Percentiles rank a stretch among this genome's conserved stretches.
Conservation (phyloP, 2,797 vertebrate genomes). For the Cichlasoma orientale region DNA sequence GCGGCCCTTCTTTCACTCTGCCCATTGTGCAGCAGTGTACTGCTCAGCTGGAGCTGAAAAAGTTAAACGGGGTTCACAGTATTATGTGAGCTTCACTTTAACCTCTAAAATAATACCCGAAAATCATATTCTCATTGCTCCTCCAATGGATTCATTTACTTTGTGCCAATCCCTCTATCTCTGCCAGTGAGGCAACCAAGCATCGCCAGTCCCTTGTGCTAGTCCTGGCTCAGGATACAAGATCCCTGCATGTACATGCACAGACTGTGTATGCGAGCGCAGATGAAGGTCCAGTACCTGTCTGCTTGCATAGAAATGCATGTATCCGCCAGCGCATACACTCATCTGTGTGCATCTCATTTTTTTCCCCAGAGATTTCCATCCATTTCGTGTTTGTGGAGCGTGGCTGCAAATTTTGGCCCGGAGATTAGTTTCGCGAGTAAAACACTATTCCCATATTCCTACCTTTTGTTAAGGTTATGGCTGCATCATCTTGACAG, state of each 20-base stretch:
- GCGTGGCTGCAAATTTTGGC: not conserved
- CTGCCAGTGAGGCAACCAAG: slow-evolving; percentile 46
- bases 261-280: not conserved
- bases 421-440: not conserved
- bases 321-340: not conserved
- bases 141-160: slow-evolving; percentile 38
- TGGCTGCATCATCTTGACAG: not conserved
- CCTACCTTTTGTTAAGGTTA: not conserved
- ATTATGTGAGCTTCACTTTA: slow-evolving; percentile 21
- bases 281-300: not conserved
- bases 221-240: slow-evolving; percentile 26
- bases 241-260: not conserved
- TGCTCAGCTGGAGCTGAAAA: slow-evolving; percentile 16
- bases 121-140: slow-evolving; percentile 35
- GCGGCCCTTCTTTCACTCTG: not conserved
- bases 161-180: slow-evolving; percentile 31
- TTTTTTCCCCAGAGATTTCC: not conserved
- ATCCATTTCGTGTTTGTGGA: not conserved
- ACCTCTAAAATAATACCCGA: slow-evolving; percentile 22
- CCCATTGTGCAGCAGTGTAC: not conserved
- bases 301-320: not conserved
- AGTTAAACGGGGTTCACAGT: slow-evolving; percentile 16
- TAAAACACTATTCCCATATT: not conserved
- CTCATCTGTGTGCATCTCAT: not conserved
- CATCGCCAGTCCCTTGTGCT: slow-evolving; percentile 33